Evolutionary conservation across 2,113 vertebrate genomes (phyloP), one percentile per base, ranked within the genome.

Genomic region (Coptodon rendalli): DNA sequence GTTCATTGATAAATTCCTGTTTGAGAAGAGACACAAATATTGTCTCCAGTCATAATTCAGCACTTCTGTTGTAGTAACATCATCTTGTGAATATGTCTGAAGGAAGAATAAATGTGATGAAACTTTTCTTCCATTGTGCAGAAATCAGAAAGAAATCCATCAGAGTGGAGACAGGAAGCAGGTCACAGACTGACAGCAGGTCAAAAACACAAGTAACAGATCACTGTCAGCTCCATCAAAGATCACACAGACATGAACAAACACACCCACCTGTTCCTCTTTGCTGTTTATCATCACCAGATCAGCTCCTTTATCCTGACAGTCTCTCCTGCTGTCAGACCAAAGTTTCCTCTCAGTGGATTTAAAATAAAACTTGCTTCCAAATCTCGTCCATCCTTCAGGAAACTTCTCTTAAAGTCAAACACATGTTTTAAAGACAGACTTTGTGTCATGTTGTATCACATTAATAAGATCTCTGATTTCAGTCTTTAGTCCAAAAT

Each of bases 1-100:
- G 4, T 19, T 52, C 0, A 52, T 2, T 52, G 0, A 61, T 0
- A 31, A 61, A 61, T 9, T 0, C 0, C 57, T 61, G 0, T 16
- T 61, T 31, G 9, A 0, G 27, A 2, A 9, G 59, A 63, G 29
- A 63, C 0, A 63, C 0, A 63, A 63, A 19, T 19, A 34, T 17
- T 61, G 0, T 0, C 52, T 53, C 50, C 50, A n/a, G 50, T 53
- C 50, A 53, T 61, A 61, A 34, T 61, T 61, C 57, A 61, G 57
- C 2, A 10, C 16, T 61, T 61, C 14, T 61, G 29, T 19, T 61
- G 57, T 61, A 0, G 8, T 61, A 0, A 57, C 54, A 57, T 57
- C 54, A 56, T 56, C 53, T 56, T 56, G 22, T 56, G 11, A 56
- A 56, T 0, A 4, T 56, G 11, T 24, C 22, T 1, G 22, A 24